phyloP scores from a whole-genome alignment of 2,797 vertebrate genomes.

The Cottoperca gobio region DNA sequence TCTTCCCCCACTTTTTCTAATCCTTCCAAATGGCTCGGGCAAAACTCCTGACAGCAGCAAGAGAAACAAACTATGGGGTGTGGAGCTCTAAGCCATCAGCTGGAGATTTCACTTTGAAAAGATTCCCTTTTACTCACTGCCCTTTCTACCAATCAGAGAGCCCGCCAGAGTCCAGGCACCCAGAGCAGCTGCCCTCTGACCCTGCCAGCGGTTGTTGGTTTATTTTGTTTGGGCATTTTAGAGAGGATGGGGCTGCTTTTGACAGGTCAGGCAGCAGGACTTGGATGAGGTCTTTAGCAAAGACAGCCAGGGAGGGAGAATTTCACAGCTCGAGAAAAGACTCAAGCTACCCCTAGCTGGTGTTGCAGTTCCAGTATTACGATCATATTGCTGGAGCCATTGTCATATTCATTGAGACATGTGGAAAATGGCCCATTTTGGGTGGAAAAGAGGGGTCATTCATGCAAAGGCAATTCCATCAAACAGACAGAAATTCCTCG shows the following conservation, averaged over 20 bases:
- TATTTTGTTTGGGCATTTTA: slow-evolving; percentile 80
- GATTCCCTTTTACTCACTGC: slow-evolving; percentile 80
- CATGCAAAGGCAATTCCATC: slow-evolving; percentile 94
- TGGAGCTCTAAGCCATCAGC: slow-evolving; percentile 85
- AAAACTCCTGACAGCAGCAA: slow-evolving; percentile 84
- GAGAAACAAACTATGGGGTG: slow-evolving; percentile 83
- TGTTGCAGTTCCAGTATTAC: slow-evolving; percentile 53
- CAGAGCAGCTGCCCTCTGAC: slow-evolving; percentile 82
- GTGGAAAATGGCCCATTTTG: slow-evolving; percentile 91
- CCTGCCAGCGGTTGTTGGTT: slow-evolving; percentile 81
- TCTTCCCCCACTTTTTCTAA: slow-evolving; percentile 81
- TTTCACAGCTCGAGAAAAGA: slow-evolving; percentile 71
- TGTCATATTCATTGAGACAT: slow-evolving; percentile 92
- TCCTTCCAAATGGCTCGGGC: slow-evolving; percentile 87
- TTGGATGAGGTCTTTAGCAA: slow-evolving; percentile 80
- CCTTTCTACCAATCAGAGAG: slow-evolving; percentile 82
- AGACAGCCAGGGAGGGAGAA: slow-evolving; percentile 73
- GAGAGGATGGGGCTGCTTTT: slow-evolving; percentile 77
- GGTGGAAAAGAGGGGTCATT: slow-evolving; percentile 77
- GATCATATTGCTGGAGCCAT: slow-evolving; percentile 67
- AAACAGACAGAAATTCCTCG: slow-evolving; percentile 92
- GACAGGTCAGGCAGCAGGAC: slow-evolving; percentile 84
- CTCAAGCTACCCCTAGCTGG: slow-evolving; percentile 53
- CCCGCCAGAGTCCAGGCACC: slow-evolving; percentile 79
- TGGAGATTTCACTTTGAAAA: slow-evolving; percentile 88